Base-by-base conservation (phyloP, 2,797 vertebrate species). In the Capromys pilorides region DNA sequence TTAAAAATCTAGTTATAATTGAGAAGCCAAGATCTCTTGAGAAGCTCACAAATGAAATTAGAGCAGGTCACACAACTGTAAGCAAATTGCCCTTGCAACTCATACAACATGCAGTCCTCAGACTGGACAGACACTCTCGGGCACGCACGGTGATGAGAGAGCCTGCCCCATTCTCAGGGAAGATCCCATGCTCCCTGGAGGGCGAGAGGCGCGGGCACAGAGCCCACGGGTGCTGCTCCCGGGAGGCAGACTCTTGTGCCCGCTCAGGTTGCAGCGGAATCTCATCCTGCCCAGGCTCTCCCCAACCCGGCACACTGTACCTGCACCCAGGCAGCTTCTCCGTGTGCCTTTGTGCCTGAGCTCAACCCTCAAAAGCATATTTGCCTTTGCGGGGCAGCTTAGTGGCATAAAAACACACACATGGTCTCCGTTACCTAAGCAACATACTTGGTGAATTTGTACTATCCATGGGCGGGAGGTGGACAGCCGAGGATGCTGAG, bases 371-470 rank as follows among this genome's bases (percentile, higher is more conserved):
- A 61, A 93, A 26, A 82, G 87, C 36, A 14, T 1, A 4, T 73
- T 59, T 62, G 36, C 31, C 21, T 75, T 89, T 62, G 8, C 18
- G 77, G 39, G 19, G 51, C 36, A 80, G 75, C 5, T 16, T 49
- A 89, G 69, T 39, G 31, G 28, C 24, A 39, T 31, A 82, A 41
- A 71, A n/a, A 86, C 49, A 21, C 81, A 88, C 84, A 49, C 19
- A 90, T 77, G 59, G 69, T 57, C 83, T 83, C 45, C 67, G 59
- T 77, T 88, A 28, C 0, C 1, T 84, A 95, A 86, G 78, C 73
- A 73, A 66, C 86, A 79, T 85, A 66, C 33, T 87, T 33, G 84
- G 83, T 89, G 75, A 51, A 71, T 33, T 69, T 93, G 61, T 96
- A 95, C 75, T 78, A 66, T 1, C 21, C 45, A 51, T 39, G n/a